A percentile compares a stretch with the other conserved stretches of the same genome.
Evolutionary conservation across 2,113 vertebrate species (phyloP).

Genomic region (Tetrao urogallus): DNA sequence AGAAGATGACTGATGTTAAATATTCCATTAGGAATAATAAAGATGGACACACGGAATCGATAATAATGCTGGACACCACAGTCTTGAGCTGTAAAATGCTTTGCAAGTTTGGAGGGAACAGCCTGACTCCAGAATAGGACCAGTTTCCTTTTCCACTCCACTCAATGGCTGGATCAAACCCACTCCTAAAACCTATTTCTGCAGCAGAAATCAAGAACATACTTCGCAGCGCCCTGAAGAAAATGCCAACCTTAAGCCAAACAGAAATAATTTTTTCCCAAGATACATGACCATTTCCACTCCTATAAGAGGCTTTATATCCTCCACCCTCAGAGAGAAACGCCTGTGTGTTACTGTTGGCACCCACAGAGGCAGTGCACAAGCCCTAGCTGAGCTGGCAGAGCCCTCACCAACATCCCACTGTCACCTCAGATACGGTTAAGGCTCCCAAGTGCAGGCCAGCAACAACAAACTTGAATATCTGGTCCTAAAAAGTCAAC

Average conservation of each 20-base stretch:
- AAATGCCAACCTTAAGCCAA: neutral
- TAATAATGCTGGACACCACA: neutral
- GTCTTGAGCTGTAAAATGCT: neutral
- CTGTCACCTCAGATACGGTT: neutral
- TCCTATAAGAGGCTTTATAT: neutral
- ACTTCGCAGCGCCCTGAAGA: neutral
- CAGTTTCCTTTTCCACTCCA: neutral
- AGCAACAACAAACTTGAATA: neutral
- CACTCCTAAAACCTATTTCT: neutral
- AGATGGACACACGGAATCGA: neutral
- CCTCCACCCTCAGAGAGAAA: fast-evolving
- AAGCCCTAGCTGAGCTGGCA: neutral
- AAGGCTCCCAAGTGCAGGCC: neutral
- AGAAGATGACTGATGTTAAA: neutral
- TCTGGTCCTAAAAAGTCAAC: fast-evolving
- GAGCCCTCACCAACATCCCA: neutral
- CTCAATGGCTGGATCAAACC: neutral
- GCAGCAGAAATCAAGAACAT: neutral
- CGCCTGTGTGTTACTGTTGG: neutral
- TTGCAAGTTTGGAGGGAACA: neutral
- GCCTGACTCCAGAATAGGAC: neutral
- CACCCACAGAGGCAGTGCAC: neutral
- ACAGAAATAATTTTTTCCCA: neutral
- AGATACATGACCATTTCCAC: neutral
- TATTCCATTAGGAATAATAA: neutral